These are phyloP conservation scores for Calycopis cecrops DNA, from an alignment of 1,140 invertebrate genomes.

Conservation along the genomic window DNA sequence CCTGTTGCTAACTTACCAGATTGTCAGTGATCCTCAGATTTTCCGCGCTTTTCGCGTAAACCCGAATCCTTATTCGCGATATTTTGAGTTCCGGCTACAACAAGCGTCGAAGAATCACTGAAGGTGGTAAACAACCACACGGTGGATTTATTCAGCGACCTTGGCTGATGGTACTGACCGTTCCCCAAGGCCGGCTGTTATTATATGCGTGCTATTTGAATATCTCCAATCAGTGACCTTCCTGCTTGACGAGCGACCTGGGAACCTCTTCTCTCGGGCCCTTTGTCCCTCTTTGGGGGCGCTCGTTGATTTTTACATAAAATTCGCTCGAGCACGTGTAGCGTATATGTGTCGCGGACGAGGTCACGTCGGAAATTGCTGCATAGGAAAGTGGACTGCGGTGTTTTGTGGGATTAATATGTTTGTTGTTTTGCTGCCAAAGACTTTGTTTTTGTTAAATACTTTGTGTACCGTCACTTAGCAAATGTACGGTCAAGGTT, in stretches of 20 bases:
- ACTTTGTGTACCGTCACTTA: constrained; percentile 8
- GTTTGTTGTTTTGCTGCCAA: constrained; percentile 22
- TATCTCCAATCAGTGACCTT: constrained; percentile 27
- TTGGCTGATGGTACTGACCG: constrained; percentile 57
- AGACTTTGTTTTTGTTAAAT: constrained; percentile 25
- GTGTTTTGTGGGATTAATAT: constrained; percentile 60
- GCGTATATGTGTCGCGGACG: constrained; percentile 42
- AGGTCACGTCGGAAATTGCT: constrained; percentile 64
- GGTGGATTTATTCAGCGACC: constrained; percentile 51
- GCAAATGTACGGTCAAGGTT: constrained; percentile 11
- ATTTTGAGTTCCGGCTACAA: constrained; percentile 42
- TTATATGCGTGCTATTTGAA: constrained; percentile 53
- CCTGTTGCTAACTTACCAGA: constrained; percentile 43
- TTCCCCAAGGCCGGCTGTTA: constrained; percentile 49
- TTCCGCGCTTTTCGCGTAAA: constrained; percentile 53
- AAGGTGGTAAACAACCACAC: constrained; percentile 45
- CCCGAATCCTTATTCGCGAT: constrained; percentile 57
- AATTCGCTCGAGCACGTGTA: constrained; percentile 32
- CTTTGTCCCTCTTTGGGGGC: constrained; percentile 23
- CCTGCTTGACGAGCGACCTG: too few relatives aligned
- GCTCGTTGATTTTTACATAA: constrained; percentile 26
- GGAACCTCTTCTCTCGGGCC: too few relatives aligned
- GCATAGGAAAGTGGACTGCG: constrained; percentile 65
- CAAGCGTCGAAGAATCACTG: constrained; percentile 44
- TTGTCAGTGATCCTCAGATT: constrained; percentile 47